phyloP scores from a whole-genome alignment of 1,140 invertebrate species.

The Drosophila neocordata region DNA sequence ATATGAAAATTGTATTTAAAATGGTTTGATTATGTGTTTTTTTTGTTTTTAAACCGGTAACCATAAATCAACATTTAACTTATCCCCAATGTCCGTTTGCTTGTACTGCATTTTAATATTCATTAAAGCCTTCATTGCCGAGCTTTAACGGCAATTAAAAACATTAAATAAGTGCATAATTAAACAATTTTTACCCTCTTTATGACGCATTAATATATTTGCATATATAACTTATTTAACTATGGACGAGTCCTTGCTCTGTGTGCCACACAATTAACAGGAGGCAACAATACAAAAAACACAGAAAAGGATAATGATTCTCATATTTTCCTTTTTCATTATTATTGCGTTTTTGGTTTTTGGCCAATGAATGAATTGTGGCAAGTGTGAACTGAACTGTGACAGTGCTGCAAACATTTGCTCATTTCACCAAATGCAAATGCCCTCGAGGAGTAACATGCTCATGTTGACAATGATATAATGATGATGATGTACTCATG shows the following conservation, averaged over 20 bases:
- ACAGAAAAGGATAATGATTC: constrained; percentile 10
- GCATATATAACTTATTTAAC: constrained; percentile 35
- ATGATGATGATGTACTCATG: constrained; percentile 1
- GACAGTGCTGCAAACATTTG: not conserved
- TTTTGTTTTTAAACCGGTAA: constrained; percentile 22
- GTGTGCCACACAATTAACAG: constrained; percentile 18
- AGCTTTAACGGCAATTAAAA: constrained; percentile 53
- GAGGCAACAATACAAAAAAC: not conserved
- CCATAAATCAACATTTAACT: constrained; percentile 55
- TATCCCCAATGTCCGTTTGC: constrained; percentile 36
- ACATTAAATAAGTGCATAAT: constrained; percentile 55
- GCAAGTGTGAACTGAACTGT: constrained; percentile 10
- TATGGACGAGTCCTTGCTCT: constrained; percentile 22
- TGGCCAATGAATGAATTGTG: not conserved
- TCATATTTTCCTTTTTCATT: not conserved
- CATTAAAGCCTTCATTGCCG: constrained; percentile 54
- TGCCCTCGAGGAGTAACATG: constrained; percentile 11
- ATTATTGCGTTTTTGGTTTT: not conserved
- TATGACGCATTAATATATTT: constrained; percentile 56
- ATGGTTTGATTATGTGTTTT: constrained; percentile 6
- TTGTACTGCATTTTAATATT: constrained; percentile 27
- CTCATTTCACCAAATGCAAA: not conserved
- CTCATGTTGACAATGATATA: constrained; percentile 9
- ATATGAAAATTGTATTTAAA: constrained; percentile 1
- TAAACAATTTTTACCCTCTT: constrained; percentile 55